Evolutionary conservation across 1,140 invertebrate genomes (phyloP), one percentile per base, ranked within the genome.

Genomic region (Steinernema feltiae): DNA sequence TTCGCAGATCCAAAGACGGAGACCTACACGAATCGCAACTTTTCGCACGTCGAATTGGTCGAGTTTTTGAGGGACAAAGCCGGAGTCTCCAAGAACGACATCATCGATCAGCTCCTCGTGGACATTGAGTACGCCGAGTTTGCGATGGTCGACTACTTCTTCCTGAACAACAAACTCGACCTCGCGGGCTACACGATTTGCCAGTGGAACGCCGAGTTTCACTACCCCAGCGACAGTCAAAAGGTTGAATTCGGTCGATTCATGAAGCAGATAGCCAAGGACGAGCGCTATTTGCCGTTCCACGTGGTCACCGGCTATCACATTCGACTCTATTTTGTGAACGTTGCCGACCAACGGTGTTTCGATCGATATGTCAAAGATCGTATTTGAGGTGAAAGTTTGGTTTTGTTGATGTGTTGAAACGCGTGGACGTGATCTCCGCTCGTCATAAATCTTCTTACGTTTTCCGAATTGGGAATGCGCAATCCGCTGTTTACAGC

Each of bases 101-200:
- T 63, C 24, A 63, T 63, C 53, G 53, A 63, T 21, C 15, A 15
- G 24, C 53, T 63, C 3, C 24, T 63, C 24, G 12, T 63, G 15
- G 53, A 63, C 24, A 63, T 63, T 27, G 53, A 63, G 24, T 63
- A 63, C 53, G 53, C 53, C 15, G 53, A 63, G 53, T 63, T n/a
- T 27, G 15, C 53, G 7, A 63, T 63, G 53, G 7, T 63, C 7
- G 53, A 63, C 53, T 63, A 63, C 53, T 63, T 63, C 24, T 63
- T 15, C 53, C 53, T 63, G 7, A 27, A 63, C 24, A 27, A 27
- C 53, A 63, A 63, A 63, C 53, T 63, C 12, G 53, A 63, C 24
- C 53, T 3, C 3, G 53, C 53, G 3, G 53, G 53, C 15, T 63
- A 63, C 53, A 63, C 53, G 24, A 27, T 63, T 27, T 63, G 53